Base-by-base conservation (phyloP, 1,140 invertebrate genomes). In the Micrasema longulum region DNA sequence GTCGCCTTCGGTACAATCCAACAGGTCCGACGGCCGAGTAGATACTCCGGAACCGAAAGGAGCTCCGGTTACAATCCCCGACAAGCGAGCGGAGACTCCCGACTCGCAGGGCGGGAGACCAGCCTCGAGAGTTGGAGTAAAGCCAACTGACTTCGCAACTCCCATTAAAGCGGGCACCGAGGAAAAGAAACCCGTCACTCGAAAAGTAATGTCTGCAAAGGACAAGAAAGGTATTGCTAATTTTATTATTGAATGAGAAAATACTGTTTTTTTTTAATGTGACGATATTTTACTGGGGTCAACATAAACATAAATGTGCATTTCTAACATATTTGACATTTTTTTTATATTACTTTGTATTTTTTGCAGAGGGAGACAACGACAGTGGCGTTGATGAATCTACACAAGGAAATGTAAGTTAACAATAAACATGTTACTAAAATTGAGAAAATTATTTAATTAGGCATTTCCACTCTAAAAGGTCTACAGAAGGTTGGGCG, bases 331-430 rank as follows among this genome's bases (percentile, higher is more conserved):
- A n/a, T 22, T n/a, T 38, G 16, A 12, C 26, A 10, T 6, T 9
- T 14, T 43, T 35, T 57, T 55, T 68, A 68, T 36, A 48, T 14
- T 47, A 48, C 9, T 69, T 43, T 4, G 63, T 63, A 57, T 57
- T 23, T 55, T 66, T 88, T 87, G 71, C 85, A 93, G 92, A 92
- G 83, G 89, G 90, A 23, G 91, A 92, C 80, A 92, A 92, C 77
- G 91, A 93, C 77, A 93, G 91, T 81, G 91, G 90, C 43, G 91
- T 91, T 12, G 90, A 92, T 79, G 91, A 93, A 80, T 89, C 89
- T 41, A 91, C 89, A 55, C 91, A 92, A 83, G 89, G 90, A 84
- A 89, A 91, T 85, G 91, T 92, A 80, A 89, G 86, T 88, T n/a
- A n/a, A n/a, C n/a, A n/a, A n/a, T n/a, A n/a, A n/a, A n/a, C n/a